Conservation (phyloP, 2,113 vertebrate species). For the Chloebia gouldiae region DNA sequence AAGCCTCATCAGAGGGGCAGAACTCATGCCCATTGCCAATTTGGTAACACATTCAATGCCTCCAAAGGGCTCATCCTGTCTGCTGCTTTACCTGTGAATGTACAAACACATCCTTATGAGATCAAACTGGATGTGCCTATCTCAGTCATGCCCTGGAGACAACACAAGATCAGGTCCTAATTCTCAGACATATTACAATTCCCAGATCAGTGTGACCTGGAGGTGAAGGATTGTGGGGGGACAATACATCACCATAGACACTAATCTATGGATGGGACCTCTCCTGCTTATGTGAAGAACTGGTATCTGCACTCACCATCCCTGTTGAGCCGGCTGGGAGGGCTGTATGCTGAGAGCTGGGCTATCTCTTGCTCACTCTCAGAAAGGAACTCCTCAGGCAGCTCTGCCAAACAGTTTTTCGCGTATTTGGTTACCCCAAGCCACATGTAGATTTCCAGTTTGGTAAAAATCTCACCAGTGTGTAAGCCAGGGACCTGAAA, state of each 20-base stretch:
- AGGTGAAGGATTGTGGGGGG: neutral
- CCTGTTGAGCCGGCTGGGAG: slow-evolving; percentile 77
- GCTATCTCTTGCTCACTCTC: slow-evolving; percentile 51
- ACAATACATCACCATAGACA: neutral
- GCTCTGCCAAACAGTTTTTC: slow-evolving; percentile 78
- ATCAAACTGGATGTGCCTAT: neutral
- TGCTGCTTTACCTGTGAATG: neutral
- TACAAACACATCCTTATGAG: neutral
- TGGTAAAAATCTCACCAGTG: slow-evolving; percentile 85
- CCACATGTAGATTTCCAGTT: slow-evolving; percentile 92
- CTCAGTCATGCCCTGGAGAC: neutral
- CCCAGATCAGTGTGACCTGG: neutral
- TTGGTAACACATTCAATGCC: neutral
- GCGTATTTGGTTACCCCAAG: slow-evolving; percentile 85
- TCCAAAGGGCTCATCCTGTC: fast-evolving
- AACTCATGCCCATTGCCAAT: neutral
- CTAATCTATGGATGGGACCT: neutral
- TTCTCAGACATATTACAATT: neutral
- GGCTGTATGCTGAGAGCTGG: slow-evolving; percentile 35
- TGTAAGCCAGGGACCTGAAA: slow-evolving; percentile 77
- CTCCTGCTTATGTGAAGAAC: neutral
- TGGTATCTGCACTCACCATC: slow-evolving; percentile 75
- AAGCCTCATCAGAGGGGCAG: neutral
- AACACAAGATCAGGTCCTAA: neutral
- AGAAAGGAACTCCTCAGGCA: slow-evolving; percentile 84